Base-by-base conservation (phyloP, 2,888 invertebrate genomes). In the Drosophila anomalipes region DNA sequence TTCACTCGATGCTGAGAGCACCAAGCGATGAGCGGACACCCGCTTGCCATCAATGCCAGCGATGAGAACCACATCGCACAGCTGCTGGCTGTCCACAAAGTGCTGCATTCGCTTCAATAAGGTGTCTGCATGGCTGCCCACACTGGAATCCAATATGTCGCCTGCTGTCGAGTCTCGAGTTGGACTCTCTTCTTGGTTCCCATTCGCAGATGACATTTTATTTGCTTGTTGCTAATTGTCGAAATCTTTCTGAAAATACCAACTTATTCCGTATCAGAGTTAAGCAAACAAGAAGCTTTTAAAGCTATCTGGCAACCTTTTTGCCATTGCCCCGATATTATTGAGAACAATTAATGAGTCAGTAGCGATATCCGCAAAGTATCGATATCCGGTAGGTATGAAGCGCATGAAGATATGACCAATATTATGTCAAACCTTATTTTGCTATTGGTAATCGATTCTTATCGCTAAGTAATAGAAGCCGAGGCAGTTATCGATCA, bases 1-100 rank as follows among this genome's bases (percentile, higher is more conserved):
- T 93, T 98, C 98, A 85, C 98, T 98, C 70, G 97, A 97, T 51
- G 98, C 97, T 85, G 97, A 97, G 78, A 99, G 94, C 62, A 99
- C 97, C 80, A 99, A 94, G 91, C 97, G 96, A 94, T 98, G 97
- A 35, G 97, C 97, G 77, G 96, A 95, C 87, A 97, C 96, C 86
- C 96, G 22, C 14, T 47, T 22, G 22, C 16, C 22, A 22, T 47
- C 47, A 9, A 47, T 47, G 7, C 47, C 47, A 22, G 22, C 47
- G 16, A 47, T 2, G 9, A 47, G 47, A 9, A 47, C 47, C 47
- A 47, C 47, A 47, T 47, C 47, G 22, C 47, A 47, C 47, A 47
- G 22, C 47, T 16, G 7, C 7, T 47, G 7, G 2, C 0, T 16
- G 14, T 22, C 7, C 22, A 47, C 7, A 4, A 47, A 16, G 2